These are phyloP conservation scores for Pantelozetes paolii DNA, from an alignment of 2,888 invertebrate genomes.

Conservation along the genomic window DNA sequence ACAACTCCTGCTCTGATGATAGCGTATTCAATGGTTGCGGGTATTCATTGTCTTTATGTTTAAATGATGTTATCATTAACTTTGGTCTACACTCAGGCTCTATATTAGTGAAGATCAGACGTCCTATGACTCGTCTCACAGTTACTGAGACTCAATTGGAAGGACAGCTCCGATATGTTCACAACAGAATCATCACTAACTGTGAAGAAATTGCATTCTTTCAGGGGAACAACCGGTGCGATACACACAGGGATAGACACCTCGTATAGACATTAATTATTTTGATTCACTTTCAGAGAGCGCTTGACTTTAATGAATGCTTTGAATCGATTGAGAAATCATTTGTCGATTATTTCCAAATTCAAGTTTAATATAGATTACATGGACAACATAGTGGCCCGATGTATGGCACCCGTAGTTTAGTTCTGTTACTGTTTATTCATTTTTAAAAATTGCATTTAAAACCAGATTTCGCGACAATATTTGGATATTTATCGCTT, in stretches of 20 bases:
- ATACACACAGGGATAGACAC: not conserved
- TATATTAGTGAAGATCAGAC: constrained; percentile 75
- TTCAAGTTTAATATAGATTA: constrained; percentile 76
- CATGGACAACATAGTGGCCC: constrained; percentile 91
- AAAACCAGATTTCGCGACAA: constrained; percentile 87
- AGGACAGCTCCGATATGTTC: constrained; percentile 95
- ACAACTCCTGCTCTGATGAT: constrained; percentile 79
- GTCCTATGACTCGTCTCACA: constrained; percentile 82
- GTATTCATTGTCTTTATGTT: constrained; percentile 53
- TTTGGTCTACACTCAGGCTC: constrained; percentile 49
- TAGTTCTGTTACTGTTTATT: too few relatives aligned
- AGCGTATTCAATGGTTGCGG: constrained; percentile 78
- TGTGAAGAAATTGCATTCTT: constrained; percentile 82
- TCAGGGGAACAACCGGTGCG: constrained; percentile 69
- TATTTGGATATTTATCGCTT: constrained; percentile 91
- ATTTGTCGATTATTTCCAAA: constrained; percentile 46
- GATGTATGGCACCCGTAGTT: constrained; percentile 64
- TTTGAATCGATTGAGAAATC: constrained; percentile 31
- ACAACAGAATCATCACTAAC: constrained; percentile 91
- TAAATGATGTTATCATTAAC: not conserved
- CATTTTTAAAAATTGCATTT: too few relatives aligned
- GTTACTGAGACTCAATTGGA: constrained; percentile 94
- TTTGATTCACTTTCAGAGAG: constrained; percentile 29
- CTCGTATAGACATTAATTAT: not conserved
- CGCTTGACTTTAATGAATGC: constrained; percentile 38